phyloP scores from a whole-genome alignment of 1,140 invertebrate species.

The Piezodorus guildinii region DNA sequence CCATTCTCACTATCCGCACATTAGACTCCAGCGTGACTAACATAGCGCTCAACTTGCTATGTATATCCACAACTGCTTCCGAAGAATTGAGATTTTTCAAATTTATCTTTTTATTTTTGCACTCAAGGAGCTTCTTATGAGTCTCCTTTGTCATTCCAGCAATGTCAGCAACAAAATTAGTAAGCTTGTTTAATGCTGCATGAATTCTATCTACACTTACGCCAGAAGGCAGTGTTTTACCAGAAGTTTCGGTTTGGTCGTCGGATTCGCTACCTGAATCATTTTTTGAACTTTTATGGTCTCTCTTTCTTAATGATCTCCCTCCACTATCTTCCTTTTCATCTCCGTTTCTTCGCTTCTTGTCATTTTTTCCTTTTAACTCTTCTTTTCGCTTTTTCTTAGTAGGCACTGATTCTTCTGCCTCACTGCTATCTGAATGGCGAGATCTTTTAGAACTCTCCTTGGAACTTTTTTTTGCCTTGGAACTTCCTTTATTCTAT shows the following conservation, averaged over 20 bases:
- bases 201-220: no score
- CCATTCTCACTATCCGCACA: background rate
- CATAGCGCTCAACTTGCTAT: background rate
- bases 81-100: background rate
- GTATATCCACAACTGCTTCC: background rate
- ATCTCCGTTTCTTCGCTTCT: background rate
- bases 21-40: background rate
- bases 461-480: no score
- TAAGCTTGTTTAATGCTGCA: background rate
- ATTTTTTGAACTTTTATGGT: background rate
- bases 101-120: background rate
- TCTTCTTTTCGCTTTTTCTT: slow-evolving; percentile 1
- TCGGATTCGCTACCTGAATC: background rate
- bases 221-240: no score
- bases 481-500: no score
- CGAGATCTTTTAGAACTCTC: no score
- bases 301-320: background rate
- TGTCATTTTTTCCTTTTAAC: background rate
- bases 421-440: no score
- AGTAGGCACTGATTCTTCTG: no score
- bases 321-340: slow-evolving; percentile 1
- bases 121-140: background rate
- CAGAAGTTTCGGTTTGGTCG: no score
- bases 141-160: background rate
- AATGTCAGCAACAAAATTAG: background rate